These are phyloP conservation scores for Cheirogaleus major DNA, from an alignment of 2,797 vertebrate genomes.

Conservation along the genomic window DNA sequence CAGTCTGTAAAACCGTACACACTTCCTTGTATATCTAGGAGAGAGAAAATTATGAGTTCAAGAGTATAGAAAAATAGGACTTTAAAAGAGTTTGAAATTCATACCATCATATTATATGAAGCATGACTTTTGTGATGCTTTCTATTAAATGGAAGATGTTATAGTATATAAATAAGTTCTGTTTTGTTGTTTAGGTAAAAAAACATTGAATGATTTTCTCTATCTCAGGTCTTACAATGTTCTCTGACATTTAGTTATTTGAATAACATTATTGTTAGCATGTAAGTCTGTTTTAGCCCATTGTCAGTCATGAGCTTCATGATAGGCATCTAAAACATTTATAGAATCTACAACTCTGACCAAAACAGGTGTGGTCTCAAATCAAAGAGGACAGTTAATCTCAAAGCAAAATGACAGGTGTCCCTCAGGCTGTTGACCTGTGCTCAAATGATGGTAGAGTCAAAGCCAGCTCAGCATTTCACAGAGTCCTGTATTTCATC, in stretches of 20 bases:
- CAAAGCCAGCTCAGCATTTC: conserved; percentile 67
- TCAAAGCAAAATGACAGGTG: conserved; percentile 53
- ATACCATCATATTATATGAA: not conserved
- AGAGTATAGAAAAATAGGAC: not conserved
- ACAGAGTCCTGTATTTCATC: conserved; percentile 56
- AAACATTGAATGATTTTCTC: not conserved
- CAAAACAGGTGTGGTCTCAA: not conserved
- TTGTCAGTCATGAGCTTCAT: not conserved
- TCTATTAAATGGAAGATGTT: conserved; percentile 10
- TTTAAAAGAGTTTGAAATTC: conserved; percentile 2
- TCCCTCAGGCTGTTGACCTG: conserved; percentile 24
- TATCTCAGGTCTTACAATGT: not conserved
- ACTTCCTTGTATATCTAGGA: not conserved
- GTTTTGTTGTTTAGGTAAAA: not conserved
- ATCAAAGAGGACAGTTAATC: conserved; percentile 60
- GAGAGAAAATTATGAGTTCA: not conserved
- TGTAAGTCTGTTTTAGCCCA: not conserved
- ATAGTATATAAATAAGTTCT: not conserved
- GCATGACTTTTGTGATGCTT: not conserved
- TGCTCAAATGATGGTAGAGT: not conserved
- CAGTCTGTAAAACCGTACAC: not conserved
- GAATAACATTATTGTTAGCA: not conserved
- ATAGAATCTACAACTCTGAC: conserved; percentile 38
- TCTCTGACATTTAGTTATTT: conserved; percentile 14
- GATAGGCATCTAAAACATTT: not conserved